These are phyloP conservation scores for Torymus texanus DNA, from an alignment of 2,888 invertebrate species.

Conservation along the genomic window DNA sequence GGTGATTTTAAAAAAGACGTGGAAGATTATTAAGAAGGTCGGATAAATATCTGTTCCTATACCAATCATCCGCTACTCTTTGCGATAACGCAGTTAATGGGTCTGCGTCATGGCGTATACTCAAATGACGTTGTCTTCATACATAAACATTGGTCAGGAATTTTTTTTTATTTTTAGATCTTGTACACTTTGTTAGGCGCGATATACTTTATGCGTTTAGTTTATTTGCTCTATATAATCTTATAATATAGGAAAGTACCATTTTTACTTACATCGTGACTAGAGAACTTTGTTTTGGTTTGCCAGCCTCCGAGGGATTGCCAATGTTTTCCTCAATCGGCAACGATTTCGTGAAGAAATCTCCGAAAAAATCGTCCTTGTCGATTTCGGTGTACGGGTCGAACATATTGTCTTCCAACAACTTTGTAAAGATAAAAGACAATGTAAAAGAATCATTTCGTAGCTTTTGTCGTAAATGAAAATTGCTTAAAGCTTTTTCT, in stretches of 20 bases:
- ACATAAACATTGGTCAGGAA: too few relatives aligned
- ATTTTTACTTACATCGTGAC: slow-evolving; percentile 77
- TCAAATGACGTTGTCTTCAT: not conserved
- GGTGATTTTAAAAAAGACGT: not conserved
- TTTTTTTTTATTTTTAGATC: too few relatives aligned
- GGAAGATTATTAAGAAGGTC: slow-evolving; percentile 34
- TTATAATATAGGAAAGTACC: not conserved
- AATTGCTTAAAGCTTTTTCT: too few relatives aligned
- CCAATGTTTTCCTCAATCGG: slow-evolving; percentile 13
- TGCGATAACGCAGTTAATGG: slow-evolving; percentile 24
- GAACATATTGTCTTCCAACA: slow-evolving; percentile 19
- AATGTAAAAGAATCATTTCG: not conserved
- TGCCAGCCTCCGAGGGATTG: slow-evolving; percentile 54
- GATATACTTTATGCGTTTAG: too few relatives aligned
- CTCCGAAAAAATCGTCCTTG: slow-evolving; percentile 11
- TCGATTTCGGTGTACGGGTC: not conserved
- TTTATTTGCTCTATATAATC: too few relatives aligned
- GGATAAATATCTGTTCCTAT: slow-evolving; percentile 15
- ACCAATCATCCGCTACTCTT: slow-evolving; percentile 5
- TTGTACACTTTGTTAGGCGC: too few relatives aligned
- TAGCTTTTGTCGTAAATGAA: not conserved
- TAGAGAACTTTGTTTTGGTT: slow-evolving; percentile 76
- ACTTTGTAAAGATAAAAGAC: slow-evolving; percentile 19
- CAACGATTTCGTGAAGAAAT: slow-evolving; percentile 38
- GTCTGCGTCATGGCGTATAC: slow-evolving; percentile 23